Percentiles rank a stretch among this genome's conserved stretches.
Conservation (phyloP, 2,888 invertebrate species). For the Pecten maximus region DNA sequence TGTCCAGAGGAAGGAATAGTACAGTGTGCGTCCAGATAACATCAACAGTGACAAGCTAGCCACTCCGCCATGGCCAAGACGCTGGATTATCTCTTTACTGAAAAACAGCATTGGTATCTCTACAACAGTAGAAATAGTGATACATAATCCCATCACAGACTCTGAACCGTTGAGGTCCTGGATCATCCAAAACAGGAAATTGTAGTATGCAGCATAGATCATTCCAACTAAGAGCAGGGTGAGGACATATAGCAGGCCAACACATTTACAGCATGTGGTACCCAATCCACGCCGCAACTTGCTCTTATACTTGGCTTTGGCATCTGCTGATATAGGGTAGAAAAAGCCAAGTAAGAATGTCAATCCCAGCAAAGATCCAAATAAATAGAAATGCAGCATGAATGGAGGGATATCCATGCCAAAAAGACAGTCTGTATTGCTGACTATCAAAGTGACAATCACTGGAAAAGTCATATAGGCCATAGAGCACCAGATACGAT, state of each 20-base stretch:
- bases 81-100: conserved; percentile 70
- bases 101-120: conserved; percentile 77
- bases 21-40: conserved; percentile 70
- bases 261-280: conserved; percentile 72
- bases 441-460: conserved; percentile 71
- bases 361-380: conserved; percentile 72
- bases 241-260: conserved; percentile 70
- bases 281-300: conserved; percentile 73
- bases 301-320: conserved; percentile 69
- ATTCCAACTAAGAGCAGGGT: conserved; percentile 77
- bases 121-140: conserved; percentile 74
- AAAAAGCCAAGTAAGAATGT: conserved; percentile 73
- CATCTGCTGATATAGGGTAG: conserved; percentile 74
- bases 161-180: conserved; percentile 76
- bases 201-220: conserved; percentile 72
- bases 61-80: conserved; percentile 73
- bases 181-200: conserved; percentile 79
- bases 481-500: conserved; percentile 75
- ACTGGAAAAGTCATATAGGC: conserved; percentile 76
- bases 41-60: conserved; percentile 70
- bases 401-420: conserved; percentile 74
- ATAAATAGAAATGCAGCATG: conserved; percentile 77
- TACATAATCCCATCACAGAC: conserved; percentile 74
- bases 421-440: conserved; percentile 77
- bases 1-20: conserved; percentile 76